Base-by-base conservation (phyloP, 1,140 invertebrate species). In the Drosophila arawakana region DNA sequence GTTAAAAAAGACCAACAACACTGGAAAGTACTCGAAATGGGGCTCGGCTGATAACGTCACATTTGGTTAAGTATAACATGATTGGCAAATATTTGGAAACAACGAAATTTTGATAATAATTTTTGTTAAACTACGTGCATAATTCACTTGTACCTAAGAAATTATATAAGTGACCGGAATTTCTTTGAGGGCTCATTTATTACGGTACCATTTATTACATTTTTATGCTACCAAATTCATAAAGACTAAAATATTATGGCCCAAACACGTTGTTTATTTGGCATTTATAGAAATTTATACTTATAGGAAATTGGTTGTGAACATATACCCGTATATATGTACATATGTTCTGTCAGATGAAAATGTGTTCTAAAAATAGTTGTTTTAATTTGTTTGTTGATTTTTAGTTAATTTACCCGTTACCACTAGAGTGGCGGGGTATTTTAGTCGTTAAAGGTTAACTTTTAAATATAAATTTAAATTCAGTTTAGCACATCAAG, bases 301-400 rank as follows among this genome's bases (percentile, higher is more conserved):
- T 41, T 41, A 41, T 43, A 57, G 35, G 21, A 50, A 25, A 41
- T 41, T 21, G 25, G 25, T 30, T 41, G 3, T 21, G 4, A 11
- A 55, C 8, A 39, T 37, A 21, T 21, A 6, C 3, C 18, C 18
- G 18, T 21, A 21, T 21, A 21, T 18, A 21, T 21, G 1, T 18
- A 15, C 2, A 47, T 18, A 50, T 30, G n/a, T 50, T 50, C 2
- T 18, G 18, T 10, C 49, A 0, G 9, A n/a, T 30, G 49, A 30
- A n/a, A 50, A 50, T 34, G 0, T 30, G 10, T 25, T 4, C 68
- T 71, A 71, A 71, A 71, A 63, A 71, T 71, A 63, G 50, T 37
- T 39, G 2, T 25, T 15, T 46, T 41, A 43, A 30, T 58, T 44
- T 59, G 3, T 30, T 7, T 44, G 39, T 57, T 39, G 15, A 1